Percentiles rank a stretch among this genome's conserved stretches.
These are phyloP conservation scores for Diadophis punctatus DNA, from an alignment of 2,113 vertebrate species.

Conservation along the genomic window DNA sequence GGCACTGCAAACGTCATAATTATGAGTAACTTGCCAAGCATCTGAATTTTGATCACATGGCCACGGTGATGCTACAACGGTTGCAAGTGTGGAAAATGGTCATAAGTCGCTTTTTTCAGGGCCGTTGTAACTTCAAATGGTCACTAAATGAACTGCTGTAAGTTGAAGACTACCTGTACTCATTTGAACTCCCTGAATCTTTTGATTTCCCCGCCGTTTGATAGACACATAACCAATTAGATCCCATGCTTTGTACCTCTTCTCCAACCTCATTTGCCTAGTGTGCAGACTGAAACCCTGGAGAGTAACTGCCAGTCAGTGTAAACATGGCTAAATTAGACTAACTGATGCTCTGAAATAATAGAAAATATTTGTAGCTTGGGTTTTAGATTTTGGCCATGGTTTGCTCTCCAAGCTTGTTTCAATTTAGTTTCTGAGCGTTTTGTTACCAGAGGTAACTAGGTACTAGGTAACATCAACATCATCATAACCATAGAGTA, in stretches of 20 bases:
- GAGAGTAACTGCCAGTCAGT: neutral
- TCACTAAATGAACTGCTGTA: neutral
- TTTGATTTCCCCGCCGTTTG: neutral
- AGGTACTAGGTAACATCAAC: too few relatives aligned
- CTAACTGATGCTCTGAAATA: neutral
- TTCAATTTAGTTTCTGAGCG: too few relatives aligned
- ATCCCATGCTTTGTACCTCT: neutral
- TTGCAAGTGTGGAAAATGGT: neutral
- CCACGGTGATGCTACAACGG: neutral
- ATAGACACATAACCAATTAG: neutral
- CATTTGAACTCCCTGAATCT: neutral
- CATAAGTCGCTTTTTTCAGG: neutral
- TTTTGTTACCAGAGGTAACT: too few relatives aligned
- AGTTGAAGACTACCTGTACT: neutral
- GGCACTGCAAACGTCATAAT: neutral
- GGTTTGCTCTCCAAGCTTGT: too few relatives aligned
- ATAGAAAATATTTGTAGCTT: too few relatives aligned
- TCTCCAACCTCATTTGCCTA: neutral
- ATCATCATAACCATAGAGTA: too few relatives aligned
- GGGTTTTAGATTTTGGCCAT: too few relatives aligned
- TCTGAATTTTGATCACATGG: neutral
- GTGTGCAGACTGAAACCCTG: neutral
- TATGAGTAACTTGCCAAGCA: neutral
- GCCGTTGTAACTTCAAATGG: neutral
- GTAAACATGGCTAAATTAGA: neutral